Base-by-base conservation (phyloP, 2,797 vertebrate genomes). In the Cryptoprocta ferox region DNA sequence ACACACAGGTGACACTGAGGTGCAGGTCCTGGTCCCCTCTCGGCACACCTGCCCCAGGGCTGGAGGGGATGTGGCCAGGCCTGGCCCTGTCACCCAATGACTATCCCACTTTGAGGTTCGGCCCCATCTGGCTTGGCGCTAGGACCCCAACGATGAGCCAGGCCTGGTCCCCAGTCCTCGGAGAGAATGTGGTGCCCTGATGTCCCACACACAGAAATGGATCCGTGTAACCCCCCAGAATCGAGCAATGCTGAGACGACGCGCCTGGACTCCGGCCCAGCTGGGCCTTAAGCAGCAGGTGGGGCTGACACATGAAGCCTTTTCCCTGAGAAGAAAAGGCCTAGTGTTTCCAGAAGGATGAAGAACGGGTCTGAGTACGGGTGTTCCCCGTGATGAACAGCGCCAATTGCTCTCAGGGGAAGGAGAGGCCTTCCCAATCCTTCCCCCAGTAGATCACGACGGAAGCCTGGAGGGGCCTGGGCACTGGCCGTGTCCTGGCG, bases 31-130 rank as follows among this genome's bases (percentile, higher is more conserved):
- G 70, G 71, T 15, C 79, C 45, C 2, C 11, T 56, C 65, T 83
- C 0, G 5, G 56, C 21, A 39, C 16, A 56, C 42, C 39, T 65
- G 37, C 53, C 15, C 1, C 59, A 68, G 37, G 53, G 53, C 48
- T 16, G 42, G 83, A 65, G 61, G 30, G 79, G 50, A 39, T 4
- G 3, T 2, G 35, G 73, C 86, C 81, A 75, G 88, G 32, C 76
- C 35, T 37, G 78, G 42, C 30, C 32, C 21, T 19, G 13, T 19
- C 50, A 21, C 48, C 63, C 2, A 10, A 13, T 71, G 18, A n/a
- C 12, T 5, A 8, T 19, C 18, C 11, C 21, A 1, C 6, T 45
- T 12, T 35, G 1, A 0, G 61, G 48, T 0, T 0, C 12, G 9
- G 56, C 28, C 65, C 10, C 5, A 2, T 24, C 32, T 45, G n/a